phyloP scores from a whole-genome alignment of 2,113 vertebrate species.

The Plotosus lineatus region DNA sequence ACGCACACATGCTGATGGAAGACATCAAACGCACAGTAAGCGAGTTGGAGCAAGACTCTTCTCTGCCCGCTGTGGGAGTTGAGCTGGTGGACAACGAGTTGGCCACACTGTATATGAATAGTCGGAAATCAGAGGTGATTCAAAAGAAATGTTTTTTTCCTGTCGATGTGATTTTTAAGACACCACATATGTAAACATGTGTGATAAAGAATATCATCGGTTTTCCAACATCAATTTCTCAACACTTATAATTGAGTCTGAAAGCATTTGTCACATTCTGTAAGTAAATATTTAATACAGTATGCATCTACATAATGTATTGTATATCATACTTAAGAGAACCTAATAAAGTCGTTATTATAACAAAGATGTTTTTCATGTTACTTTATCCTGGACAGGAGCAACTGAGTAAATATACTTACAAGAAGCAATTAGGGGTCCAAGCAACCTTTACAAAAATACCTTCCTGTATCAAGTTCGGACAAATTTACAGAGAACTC shows the following conservation, averaged over 20 bases:
- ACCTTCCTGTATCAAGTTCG: not conserved
- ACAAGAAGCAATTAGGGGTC: not conserved
- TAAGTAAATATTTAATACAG: not conserved
- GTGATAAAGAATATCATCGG: not conserved
- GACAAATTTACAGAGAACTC: not conserved
- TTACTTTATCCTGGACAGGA: not conserved
- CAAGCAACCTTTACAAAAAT: not conserved
- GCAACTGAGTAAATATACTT: not conserved
- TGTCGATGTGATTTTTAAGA: not conserved
- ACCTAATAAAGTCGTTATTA: not conserved
- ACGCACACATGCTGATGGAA: slow-evolving; percentile 96
- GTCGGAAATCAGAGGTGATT: slow-evolving; percentile 94
- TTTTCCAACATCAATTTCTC: too few relatives aligned
- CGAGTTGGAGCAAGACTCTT: slow-evolving; percentile 95
- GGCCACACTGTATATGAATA: slow-evolving; percentile 96
- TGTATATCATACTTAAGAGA: not conserved
- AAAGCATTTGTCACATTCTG: not conserved
- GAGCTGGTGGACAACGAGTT: slow-evolving; percentile 95
- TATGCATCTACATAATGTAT: not conserved
- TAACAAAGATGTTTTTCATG: not conserved
- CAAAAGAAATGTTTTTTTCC: not conserved
- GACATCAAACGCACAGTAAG: slow-evolving; percentile 93
- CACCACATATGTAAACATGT: not conserved
- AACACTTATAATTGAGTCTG: not conserved
- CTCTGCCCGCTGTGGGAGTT: slow-evolving; percentile 89